Evolutionary conservation across 2,888 invertebrate genomes (phyloP), one percentile per base, ranked within the genome.

Genomic region (Idaea aversata): DNA sequence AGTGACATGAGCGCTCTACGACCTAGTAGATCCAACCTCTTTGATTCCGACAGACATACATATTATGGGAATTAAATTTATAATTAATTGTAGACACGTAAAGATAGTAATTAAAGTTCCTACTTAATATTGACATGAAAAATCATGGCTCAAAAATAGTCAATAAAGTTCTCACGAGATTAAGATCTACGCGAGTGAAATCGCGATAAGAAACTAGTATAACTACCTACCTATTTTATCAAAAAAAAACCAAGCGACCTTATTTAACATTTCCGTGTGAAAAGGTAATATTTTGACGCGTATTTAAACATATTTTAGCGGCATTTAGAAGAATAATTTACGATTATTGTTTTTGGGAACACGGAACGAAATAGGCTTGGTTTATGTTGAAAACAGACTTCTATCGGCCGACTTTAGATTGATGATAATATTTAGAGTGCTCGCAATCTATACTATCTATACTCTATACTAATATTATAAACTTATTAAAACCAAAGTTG

Each of bases 261-360:
- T 47, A 47, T 47, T 47, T 47, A 47, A 47, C 47, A 47, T 47
- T 47, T 47, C 13, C 47, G 47, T 47, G 47, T 47, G 47, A 47
- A 47, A 47, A 47, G 47, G 47, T 13, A 47, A 47, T 47, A 47
- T 47, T 47, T 47, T 47, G 47, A 47, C 5, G 47, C 47, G 47
- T 47, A 47, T 47, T 47, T 47, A 47, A 47, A 47, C 47, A 47
- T 47, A 47, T 47, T 47, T 47, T 47, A 47, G 47, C 47, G 47
- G 47, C 47, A 47, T 47, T 47, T 47, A 13, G 47, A 47, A 47
- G 13, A 47, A 47, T 47, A 47, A 47, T 47, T 47, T 47, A 47
- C 47, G 47, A 47, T 47, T 47, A 47, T 47, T 47, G 47, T 47
- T 47, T 10, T 47, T 13, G 47, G 6, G 47, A 10, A 47, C 47